Base-by-base conservation (phyloP, 92 coral and sea anemone genomes). In the Parazoanthus darwini region DNA sequence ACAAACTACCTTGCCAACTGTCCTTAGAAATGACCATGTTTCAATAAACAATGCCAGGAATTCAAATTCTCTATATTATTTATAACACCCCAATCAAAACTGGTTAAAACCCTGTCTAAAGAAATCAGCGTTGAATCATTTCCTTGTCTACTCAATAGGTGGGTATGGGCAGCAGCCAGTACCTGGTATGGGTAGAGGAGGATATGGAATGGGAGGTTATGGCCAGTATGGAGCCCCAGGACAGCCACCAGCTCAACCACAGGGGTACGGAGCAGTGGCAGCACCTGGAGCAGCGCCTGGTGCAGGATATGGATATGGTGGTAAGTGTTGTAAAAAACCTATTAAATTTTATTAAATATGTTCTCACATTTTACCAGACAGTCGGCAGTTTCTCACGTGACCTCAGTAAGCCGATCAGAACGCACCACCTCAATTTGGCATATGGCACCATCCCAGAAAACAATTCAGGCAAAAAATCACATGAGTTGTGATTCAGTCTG, bases 291-390 rank as follows among this genome's bases (percentile, higher is more conserved):
- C 92, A 43, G 76, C 88, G 42, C 92, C 91, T 72, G 94, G 89
- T 22, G 78, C 96, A 75, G 95, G 88, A 46, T 92, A 94, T 92
- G 93, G 90, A 68, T 92, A 92, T 89, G 90, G 94, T 58, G 81
- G 63, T 50, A 14, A 51, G 59, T 38, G 43, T 5, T 8, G 22
- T 23, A 67, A 39, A 29, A 29, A 29, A 29, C 33, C 33, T 29
- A 29, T 29, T 29, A 29, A 29, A 29, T 29, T 29, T 29, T 29
- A 29, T 29, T 29, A 29, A 29, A 29, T 29, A 29, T 29, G 33
- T 29, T 29, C 33, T 29, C 33, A 29, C 33, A 29, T 29, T 29
- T 29, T 29, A 29, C 33, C 33, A 29, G 33, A 29, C 33, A 29
- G 33, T 29, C 33, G 33, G 33, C 33, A 29, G 33, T 29, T 29